These are phyloP conservation scores for Anodontia alba DNA, from an alignment of 2,888 invertebrate species.

Conservation along the genomic window DNA sequence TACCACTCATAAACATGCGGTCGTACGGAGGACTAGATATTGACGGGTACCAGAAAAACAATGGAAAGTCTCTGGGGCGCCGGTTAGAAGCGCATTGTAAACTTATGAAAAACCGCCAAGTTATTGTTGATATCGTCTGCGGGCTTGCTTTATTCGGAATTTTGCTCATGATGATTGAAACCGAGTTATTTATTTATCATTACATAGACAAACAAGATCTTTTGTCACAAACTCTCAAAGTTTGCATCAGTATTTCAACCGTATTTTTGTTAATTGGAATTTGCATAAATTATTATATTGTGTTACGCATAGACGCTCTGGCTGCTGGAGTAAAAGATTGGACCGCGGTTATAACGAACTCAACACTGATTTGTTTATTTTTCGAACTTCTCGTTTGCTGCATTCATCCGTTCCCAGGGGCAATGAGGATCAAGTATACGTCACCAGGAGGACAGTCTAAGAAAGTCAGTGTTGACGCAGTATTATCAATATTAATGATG, in stretches of 20 bases:
- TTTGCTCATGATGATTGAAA: slow-evolving; percentile 76
- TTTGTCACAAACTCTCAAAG: slow-evolving; percentile 67
- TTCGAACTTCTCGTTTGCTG: slow-evolving; percentile 73
- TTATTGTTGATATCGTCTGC: slow-evolving; percentile 73
- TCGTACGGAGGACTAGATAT: slow-evolving; percentile 47
- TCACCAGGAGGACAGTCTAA: slow-evolving; percentile 58
- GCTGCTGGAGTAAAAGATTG: slow-evolving; percentile 74
- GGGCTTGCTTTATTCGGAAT: slow-evolving; percentile 71
- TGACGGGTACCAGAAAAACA: slow-evolving; percentile 1
- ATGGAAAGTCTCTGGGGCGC: slow-evolving; percentile 51
- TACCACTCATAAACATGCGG: slow-evolving; percentile 23
- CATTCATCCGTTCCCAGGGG: slow-evolving; percentile 78
- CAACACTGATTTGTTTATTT: slow-evolving; percentile 61
- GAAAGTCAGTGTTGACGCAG: slow-evolving; percentile 72
- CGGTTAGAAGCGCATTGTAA: slow-evolving; percentile 63
- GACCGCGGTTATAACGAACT: slow-evolving; percentile 67
- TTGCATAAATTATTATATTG: slow-evolving; percentile 68
- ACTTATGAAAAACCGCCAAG: slow-evolving; percentile 58
- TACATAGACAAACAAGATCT: slow-evolving; percentile 54
- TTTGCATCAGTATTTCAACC: slow-evolving; percentile 70
- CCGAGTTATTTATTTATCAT: slow-evolving; percentile 70
- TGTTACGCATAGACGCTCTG: slow-evolving; percentile 64
- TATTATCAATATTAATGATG: slow-evolving; percentile 78
- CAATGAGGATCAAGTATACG: slow-evolving; percentile 61
- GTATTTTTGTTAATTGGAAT: slow-evolving; percentile 69